These are phyloP conservation scores for Pseudopleuronectes americanus DNA, from an alignment of 2,797 vertebrate species.

Conservation along the genomic window DNA sequence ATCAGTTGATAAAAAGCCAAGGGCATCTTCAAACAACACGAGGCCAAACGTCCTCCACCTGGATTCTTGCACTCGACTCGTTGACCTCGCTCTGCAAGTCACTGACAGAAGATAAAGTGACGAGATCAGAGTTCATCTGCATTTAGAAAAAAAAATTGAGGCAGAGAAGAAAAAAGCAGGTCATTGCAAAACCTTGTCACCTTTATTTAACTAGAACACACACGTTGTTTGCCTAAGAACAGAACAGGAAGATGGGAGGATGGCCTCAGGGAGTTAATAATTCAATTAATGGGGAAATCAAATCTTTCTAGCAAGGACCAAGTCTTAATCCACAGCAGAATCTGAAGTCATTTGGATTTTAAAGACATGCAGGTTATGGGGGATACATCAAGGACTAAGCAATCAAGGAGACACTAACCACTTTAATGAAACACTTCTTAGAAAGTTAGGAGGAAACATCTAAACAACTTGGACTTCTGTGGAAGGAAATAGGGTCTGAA, in stretches of 20 bases:
- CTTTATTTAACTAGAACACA: neutral
- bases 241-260: neutral
- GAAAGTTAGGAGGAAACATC: constrained; percentile 26
- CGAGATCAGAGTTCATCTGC: neutral
- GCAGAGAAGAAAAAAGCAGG: neutral
- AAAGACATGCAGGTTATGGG: neutral
- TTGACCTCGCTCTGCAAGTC: neutral
- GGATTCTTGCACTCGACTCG: neutral
- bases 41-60: neutral
- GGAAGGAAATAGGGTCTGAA: neutral
- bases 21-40: neutral
- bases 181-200: neutral
- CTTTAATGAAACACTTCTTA: constrained; percentile 4
- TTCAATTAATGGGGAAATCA: constrained; percentile 7
- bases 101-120: neutral
- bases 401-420: neutral
- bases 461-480: constrained; percentile 7
- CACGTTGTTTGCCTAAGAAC: neutral
- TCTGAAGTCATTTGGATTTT: neutral
- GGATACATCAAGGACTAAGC: neutral
- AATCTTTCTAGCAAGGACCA: neutral
- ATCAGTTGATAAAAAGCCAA: neutral
- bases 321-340: neutral
- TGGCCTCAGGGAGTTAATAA: constrained; percentile 9
- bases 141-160: too few species aligned